Evolutionary conservation across 2,113 vertebrate genomes (phyloP), one percentile per base, ranked within the genome.

Genomic region (Rhynchomys soricoides): DNA sequence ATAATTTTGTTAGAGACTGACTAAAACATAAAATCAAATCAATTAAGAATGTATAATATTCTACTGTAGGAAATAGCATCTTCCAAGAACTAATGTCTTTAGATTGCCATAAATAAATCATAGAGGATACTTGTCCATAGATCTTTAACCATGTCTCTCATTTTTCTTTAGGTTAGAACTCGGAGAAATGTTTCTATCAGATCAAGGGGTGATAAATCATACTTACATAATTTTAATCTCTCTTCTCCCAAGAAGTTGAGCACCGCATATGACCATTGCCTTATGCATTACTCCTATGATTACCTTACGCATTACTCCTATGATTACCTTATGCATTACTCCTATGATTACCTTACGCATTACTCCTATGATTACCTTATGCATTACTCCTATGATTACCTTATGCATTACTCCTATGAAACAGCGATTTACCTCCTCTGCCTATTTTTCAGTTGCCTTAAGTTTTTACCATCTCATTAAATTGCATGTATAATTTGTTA

Each of bases 71-170:
- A 93, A 95, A 94, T 16, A 74, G 9, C 77, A 70, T 70, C 66
- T 86, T 94, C 91, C 94, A 93, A 90, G 73, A 29, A 70, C 78
- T 68, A 89, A 75, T 93, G 66, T 57, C 81, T 91, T 97, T 89
- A 92, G 45, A 90, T 86, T 75, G 95, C 45, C 75, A 90, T 96
- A 89, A 94, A 95, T 93, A 95, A 97, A 96, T 86, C 77, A 96
- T 86, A 50, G 55, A 89, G 89, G n/a, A 79, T 74, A 55, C 19
- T 89, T 93, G 24, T 77, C 40, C 73, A 75, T 83, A 93, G 95
- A 95, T 90, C 86, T 97, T 90, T 74, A 73, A 92, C 77, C 75
- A 15, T 43, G 70, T 95, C 82, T 90, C 59, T 82, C 89, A 92
- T 92, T 95, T 87, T 97, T 91, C 88, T 96, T 75, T 79, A 59